Percentiles rank a stretch among this genome's conserved stretches.
phyloP scores from a whole-genome alignment of 2,888 invertebrate genomes.

The Eupithecia centaureata region DNA sequence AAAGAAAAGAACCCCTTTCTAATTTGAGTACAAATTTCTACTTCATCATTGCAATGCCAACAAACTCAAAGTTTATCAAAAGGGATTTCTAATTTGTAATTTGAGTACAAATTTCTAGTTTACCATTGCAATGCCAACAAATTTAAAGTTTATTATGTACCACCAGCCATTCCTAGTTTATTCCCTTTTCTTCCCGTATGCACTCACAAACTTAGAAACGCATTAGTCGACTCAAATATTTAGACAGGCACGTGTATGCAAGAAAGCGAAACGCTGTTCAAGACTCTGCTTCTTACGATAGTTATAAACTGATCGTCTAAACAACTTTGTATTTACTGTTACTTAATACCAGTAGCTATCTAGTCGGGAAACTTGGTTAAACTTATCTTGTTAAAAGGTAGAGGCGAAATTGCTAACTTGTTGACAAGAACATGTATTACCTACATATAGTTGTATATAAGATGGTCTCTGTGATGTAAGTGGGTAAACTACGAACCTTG shows the following conservation, averaged over 20 bases:
- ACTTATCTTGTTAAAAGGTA: slow-evolving; percentile 27
- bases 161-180: slow-evolving; percentile 14
- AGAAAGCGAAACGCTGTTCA: slow-evolving; percentile 57
- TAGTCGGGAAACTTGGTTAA: slow-evolving; percentile 13
- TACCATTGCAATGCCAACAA: not conserved
- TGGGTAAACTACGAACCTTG: too few species aligned
- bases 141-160: not conserved
- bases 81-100: not conserved
- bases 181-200: slow-evolving; percentile 43
- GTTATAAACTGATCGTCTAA: slow-evolving; percentile 21
- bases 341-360: slow-evolving; percentile 6
- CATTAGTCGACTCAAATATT: slow-evolving; percentile 70
- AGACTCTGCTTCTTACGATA: slow-evolving; percentile 19
- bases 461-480: too few species aligned
- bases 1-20: too few species aligned
- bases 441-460: too few species aligned
- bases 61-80: not conserved
- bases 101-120: not conserved
- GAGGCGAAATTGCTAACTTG: slow-evolving; percentile 12
- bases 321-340: slow-evolving; percentile 25
- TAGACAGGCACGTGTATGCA: slow-evolving; percentile 53
- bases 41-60: not conserved
- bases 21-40: not conserved
- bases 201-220: slow-evolving; percentile 46
- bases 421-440: not conserved